Conservation (phyloP, 2,888 invertebrate species). For the Entomobrya multifasciata region DNA sequence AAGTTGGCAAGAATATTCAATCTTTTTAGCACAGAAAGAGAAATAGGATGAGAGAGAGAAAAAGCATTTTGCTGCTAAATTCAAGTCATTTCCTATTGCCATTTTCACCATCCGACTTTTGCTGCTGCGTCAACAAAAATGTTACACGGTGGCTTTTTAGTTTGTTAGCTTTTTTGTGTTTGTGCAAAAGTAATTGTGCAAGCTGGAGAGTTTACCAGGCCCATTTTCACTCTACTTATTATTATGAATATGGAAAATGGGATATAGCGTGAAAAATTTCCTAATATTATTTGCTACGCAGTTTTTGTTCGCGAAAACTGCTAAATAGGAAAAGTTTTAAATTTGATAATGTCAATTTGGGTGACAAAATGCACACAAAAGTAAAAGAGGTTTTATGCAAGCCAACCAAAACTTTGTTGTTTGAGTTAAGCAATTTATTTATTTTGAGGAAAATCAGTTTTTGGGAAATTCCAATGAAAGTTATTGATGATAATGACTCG, state of each 20-base stretch:
- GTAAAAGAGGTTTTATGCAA: not conserved
- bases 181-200: not conserved
- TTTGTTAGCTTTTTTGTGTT: slow-evolving; percentile 21
- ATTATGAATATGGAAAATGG: not conserved
- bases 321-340: not conserved
- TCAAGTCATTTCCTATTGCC: slow-evolving; percentile 33
- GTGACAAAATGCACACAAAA: slow-evolving; percentile 6
- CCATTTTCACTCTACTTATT: not conserved
- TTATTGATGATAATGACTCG: no score
- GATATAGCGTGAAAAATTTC: not conserved
- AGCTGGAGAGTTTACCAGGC: not conserved
- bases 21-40: not conserved
- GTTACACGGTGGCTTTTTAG: not conserved
- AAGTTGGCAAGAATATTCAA: slow-evolving; percentile 26
- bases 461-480: not conserved
- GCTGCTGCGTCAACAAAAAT: slow-evolving; percentile 34
- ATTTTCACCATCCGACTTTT: slow-evolving; percentile 14
- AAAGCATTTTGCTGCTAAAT: no score
- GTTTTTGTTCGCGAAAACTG: slow-evolving; percentile 17
- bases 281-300: not conserved
- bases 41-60: not conserved
- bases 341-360: slow-evolving; percentile 37
- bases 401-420: not conserved
- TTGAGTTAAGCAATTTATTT: not conserved
- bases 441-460: not conserved